Conservation (phyloP, 2,113 vertebrate genomes). For the Ascaphus truei region DNA sequence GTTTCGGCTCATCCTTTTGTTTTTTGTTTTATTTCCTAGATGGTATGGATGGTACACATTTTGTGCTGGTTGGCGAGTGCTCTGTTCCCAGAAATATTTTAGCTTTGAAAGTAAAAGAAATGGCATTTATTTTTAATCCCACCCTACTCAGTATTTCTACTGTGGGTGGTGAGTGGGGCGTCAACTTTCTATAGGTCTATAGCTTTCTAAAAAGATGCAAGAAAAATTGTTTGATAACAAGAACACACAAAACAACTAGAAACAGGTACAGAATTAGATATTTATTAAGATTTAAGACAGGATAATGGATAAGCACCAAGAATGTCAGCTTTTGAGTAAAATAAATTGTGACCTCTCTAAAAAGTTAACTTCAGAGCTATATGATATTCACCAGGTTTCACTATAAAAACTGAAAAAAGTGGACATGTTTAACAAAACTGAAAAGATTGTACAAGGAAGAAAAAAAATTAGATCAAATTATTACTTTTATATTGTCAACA, state of each 20-base stretch:
- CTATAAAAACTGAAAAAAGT: constrained; percentile 26
- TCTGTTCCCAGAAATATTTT: too few relatives aligned
- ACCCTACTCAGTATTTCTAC: too few relatives aligned
- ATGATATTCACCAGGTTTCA: constrained; percentile 28
- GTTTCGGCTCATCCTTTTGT: too few relatives aligned
- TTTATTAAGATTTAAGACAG: constrained; percentile 18
- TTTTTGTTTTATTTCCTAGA: too few relatives aligned
- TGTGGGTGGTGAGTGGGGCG: too few relatives aligned
- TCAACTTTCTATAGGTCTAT: too few relatives aligned
- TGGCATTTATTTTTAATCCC: too few relatives aligned
- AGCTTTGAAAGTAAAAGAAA: too few relatives aligned
- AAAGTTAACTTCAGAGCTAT: constrained; percentile 21
- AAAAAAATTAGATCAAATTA: not conserved
- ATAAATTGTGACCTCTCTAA: constrained; percentile 26
- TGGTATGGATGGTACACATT: too few relatives aligned
- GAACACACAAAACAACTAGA: not conserved
- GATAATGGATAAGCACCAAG: constrained; percentile 39
- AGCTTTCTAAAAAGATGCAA: too few relatives aligned
- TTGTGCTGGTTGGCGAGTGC: too few relatives aligned
- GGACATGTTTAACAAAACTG: constrained; percentile 11
- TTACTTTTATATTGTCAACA: not conserved
- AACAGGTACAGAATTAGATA: not conserved
- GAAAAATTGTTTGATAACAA: too few relatives aligned
- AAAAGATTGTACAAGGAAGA: constrained; percentile 13
- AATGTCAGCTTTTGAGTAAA: constrained; percentile 39